Percentiles rank a stretch among this genome's conserved stretches.
Conservation (phyloP, 2,888 invertebrate species). For the Ectemnius lituratus region DNA sequence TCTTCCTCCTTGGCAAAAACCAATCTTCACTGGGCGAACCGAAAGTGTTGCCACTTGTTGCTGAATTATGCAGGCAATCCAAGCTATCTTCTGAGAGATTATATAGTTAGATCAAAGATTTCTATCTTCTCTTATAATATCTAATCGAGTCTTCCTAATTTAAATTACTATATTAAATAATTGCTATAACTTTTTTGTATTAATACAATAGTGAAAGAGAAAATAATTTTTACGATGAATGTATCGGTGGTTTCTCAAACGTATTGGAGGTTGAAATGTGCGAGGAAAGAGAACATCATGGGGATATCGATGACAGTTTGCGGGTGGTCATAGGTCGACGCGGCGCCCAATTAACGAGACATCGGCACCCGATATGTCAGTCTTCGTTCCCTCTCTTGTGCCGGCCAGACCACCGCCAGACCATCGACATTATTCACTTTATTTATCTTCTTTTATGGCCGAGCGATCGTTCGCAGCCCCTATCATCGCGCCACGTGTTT, state of each 20-base stretch:
- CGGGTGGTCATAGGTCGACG: slow-evolving; percentile 31
- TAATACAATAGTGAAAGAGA: too few relatives aligned
- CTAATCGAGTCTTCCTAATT: too few relatives aligned
- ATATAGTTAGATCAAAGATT: not conserved
- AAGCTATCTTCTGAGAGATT: not conserved
- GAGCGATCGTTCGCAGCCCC: slow-evolving; percentile 5
- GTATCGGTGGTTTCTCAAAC: too few relatives aligned
- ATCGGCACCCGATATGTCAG: slow-evolving; percentile 42
- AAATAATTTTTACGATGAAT: too few relatives aligned
- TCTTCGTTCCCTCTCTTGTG: slow-evolving; percentile 32
- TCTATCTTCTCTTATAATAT: too few relatives aligned
- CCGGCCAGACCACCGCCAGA: slow-evolving; percentile 16
- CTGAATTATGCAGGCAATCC: slow-evolving; percentile 37
- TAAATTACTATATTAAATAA: too few relatives aligned
- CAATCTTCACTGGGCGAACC: slow-evolving; percentile 6
- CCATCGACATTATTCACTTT: slow-evolving; percentile 30
- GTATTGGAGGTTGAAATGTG: too few relatives aligned
- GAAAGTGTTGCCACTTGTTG: slow-evolving; percentile 43
- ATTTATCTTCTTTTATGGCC: slow-evolving; percentile 28
- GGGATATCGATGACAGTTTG: slow-evolving; percentile 16
- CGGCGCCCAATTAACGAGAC: slow-evolving; percentile 58
- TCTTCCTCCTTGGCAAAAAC: slow-evolving; percentile 1
- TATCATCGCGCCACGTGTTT: slow-evolving; percentile 13
- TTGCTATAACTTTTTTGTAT: too few relatives aligned
- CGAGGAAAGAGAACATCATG: too few relatives aligned